Evolutionary conservation across 2,797 vertebrate genomes (phyloP), one percentile per base, ranked within the genome.

Genomic region (Margarornis squamiger): DNA sequence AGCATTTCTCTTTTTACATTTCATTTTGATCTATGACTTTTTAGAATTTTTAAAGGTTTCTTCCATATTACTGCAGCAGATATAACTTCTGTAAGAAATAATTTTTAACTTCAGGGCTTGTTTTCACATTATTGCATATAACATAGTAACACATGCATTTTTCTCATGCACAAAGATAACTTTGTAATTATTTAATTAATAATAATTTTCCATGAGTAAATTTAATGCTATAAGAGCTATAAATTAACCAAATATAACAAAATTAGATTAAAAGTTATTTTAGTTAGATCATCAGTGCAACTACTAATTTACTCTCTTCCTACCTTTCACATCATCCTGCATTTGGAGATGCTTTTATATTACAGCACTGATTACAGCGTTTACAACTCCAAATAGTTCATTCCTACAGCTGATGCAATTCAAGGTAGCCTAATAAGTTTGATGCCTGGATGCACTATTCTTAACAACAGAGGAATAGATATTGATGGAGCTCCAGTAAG

Each of bases 321-420:
- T 93, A 85, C 51, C 30, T 79, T 49, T 93, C 73, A 36, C 26
- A 86, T 76, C 27, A 54, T 84, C 86, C 41, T 92, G 21, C 32
- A 90, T 84, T 82, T 86, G 70, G 6, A 86, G 26, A 26, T 32
- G 30, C 5, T 93, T 86, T 93, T 94, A 12, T 83, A 26, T 61
- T 85, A 49, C 58, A 86, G 6, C 10, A n/a, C 7, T 94, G 58
- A 59, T 54, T 95, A 70, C 67, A 80, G 66, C 3, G 39, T 92
- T 95, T 78, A 63, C 62, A 81, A 5, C 36, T 66, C 30, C n/a
- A 91, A 71, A 93, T 38, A 70, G 51, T 65, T 48, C 15, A 18
- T 54, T 95, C 70, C 51, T 65, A 21, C 26, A 93, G n/a, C 38
- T 88, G 79, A 90, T 93, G 52, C 24, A 90, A 24, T 89, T 93